phyloP scores from a whole-genome alignment of 2,113 vertebrate species.

The Scophthalmus maximus region DNA sequence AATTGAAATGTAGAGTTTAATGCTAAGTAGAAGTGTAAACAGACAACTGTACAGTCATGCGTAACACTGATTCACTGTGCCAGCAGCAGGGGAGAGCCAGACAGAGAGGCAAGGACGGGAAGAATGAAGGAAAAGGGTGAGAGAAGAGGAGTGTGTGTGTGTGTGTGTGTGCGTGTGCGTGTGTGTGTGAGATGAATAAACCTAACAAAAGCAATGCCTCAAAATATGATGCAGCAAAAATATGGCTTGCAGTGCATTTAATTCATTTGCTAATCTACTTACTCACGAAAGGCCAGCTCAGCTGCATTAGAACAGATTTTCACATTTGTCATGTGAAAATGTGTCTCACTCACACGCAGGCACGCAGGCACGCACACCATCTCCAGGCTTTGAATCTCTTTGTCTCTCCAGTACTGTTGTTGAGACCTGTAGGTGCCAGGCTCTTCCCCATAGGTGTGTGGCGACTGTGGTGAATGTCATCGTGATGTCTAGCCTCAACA shows the following conservation, averaged over 20 bases:
- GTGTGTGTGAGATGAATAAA: constrained; percentile 24
- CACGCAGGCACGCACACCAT: constrained; percentile 5
- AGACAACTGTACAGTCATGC: constrained; percentile 50
- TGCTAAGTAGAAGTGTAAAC: constrained; percentile 46
- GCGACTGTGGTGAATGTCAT: constrained; percentile 16
- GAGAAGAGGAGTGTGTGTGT: no score
- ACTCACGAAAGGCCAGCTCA: no score
- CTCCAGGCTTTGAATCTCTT: constrained; percentile 29
- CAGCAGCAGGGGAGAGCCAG: constrained; percentile 38
- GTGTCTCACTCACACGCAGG: no score
- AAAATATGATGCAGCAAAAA: constrained; percentile 29
- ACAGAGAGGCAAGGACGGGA: constrained; percentile 47
- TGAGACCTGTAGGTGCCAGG: constrained; percentile 21
- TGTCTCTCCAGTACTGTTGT: constrained; percentile 3
- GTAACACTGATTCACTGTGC: constrained; percentile 55
- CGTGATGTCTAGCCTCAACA: neutral
- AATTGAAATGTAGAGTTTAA: constrained; percentile 43
- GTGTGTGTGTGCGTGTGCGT: constrained; percentile 13
- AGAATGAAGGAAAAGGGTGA: constrained; percentile 7
- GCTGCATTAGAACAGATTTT: no score
- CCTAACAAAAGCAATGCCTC: constrained; percentile 10
- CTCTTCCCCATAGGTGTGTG: neutral
- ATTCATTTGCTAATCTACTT: constrained; percentile 60
- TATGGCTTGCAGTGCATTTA: constrained; percentile 36
- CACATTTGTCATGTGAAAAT: no score